These are phyloP conservation scores for Oreochromis tanganicae DNA, from an alignment of 2,113 vertebrate species.

Conservation along the genomic window DNA sequence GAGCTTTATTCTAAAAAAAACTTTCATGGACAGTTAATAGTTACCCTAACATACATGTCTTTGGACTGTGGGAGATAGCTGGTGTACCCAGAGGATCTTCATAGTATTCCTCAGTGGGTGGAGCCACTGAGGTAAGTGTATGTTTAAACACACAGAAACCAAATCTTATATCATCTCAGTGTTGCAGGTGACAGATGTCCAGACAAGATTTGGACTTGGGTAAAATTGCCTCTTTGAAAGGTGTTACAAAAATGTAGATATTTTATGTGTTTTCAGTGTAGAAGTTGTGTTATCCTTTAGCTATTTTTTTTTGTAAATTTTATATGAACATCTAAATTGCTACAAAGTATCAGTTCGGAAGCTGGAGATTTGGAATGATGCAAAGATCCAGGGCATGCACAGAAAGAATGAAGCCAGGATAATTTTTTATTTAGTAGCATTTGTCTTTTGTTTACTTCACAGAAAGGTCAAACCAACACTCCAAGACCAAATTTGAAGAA, in stretches of 20 bases:
- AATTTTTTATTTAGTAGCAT: neutral
- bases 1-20: neutral
- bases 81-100: neutral
- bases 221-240: neutral
- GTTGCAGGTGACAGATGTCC: too few relatives aligned
- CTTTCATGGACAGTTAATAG: neutral
- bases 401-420: neutral
- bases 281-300: neutral
- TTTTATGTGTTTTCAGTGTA: neutral
- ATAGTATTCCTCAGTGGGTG: neutral
- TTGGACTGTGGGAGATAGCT: neutral
- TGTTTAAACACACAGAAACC: neutral
- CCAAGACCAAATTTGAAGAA: neutral
- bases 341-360: fast-evolving
- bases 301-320: neutral
- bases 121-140: neutral
- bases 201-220: neutral
- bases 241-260: fast-evolving
- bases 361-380: neutral
- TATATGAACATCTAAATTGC: neutral
- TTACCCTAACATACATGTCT: fast-evolving
- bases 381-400: neutral
- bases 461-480: neutral
- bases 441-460: neutral
- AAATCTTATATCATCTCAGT: too few relatives aligned